These are phyloP conservation scores for Formica aserva DNA, from an alignment of 2,888 invertebrate genomes.

Conservation along the genomic window DNA sequence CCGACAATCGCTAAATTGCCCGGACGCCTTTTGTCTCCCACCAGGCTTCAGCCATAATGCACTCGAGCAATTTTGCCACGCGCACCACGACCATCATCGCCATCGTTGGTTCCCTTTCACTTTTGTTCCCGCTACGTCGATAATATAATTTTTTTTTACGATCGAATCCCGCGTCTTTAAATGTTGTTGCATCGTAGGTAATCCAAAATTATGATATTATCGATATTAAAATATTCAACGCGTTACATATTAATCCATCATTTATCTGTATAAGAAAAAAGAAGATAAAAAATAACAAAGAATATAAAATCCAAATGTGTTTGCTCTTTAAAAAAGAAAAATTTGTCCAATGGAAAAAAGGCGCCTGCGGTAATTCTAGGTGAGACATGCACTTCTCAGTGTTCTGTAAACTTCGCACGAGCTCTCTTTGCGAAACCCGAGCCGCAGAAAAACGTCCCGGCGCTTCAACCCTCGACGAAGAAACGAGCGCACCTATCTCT, in stretches of 20 bases:
- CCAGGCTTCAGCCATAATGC: conserved; percentile 54
- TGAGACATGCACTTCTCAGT: conserved; percentile 27
- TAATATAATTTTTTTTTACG: conserved; percentile 4
- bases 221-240: background rate
- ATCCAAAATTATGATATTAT: background rate
- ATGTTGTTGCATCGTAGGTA: background rate
- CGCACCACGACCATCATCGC: conserved; percentile 51
- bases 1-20: conserved; percentile 80
- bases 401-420: conserved; percentile 45
- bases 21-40: conserved; percentile 79
- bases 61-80: conserved; percentile 74
- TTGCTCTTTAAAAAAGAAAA: background rate
- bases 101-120: conserved; percentile 14
- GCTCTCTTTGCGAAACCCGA: conserved; percentile 36
- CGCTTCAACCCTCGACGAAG: conserved; percentile 46
- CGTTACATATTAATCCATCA: background rate
- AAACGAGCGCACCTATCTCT: conserved; percentile 7
- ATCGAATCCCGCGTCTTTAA: background rate
- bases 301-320: background rate
- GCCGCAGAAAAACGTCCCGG: conserved; percentile 47
- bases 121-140: background rate
- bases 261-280: background rate
- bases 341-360: background rate
- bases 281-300: background rate
- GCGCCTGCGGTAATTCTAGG: conserved; percentile 17